Base-by-base conservation (phyloP, 2,797 vertebrate genomes). In the Bovichtus diacanthus region DNA sequence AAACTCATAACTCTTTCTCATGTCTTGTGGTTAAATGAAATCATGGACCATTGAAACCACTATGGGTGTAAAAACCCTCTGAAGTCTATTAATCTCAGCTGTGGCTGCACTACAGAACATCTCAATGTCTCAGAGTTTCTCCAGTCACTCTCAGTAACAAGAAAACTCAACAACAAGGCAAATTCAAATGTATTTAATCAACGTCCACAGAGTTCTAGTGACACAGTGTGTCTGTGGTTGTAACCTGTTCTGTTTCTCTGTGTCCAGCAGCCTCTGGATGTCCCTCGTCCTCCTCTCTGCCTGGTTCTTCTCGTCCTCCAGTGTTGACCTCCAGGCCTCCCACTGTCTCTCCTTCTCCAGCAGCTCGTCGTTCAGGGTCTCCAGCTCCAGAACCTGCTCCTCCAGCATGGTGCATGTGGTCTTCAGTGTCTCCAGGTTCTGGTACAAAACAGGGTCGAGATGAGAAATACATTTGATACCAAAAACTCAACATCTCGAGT, bases 401-500 rank as follows among this genome's bases (percentile, higher is more conserved):
- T 99, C 98, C 93, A 99, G 90, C 98, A 99, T 99, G 5, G 97
- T 99, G 92, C 98, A 99, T 0, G 98, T 99, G 67, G 98, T 99
- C 95, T 99, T 99, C 93, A 99, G 95, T 5, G 98, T 98, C 94
- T 99, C 98, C 76, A 99, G 97, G 76, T 98, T 99, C 98, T 99
- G 92, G 41, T 23, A 18, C 18, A 64, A 50, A 16, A 47, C 41
- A 64, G 8, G 19, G 53, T 49, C 70, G 16, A 16, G 11, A 74
- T 69, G 8, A 88, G 23, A 65, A 76, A 51, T 39, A 34, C 31
- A 2, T 41, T 53, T 47, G 19, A 43, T 38, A 27, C 2, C 6
- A 5, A 6, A n/a, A 38, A 12, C 16, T 46, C 3, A 39, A 15
- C 23, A 31, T 0, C 36, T 46, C 2, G 27, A 41, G 49, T 12